phyloP scores from a whole-genome alignment of 1,140 invertebrate species.

The Nilaparvata lugens region DNA sequence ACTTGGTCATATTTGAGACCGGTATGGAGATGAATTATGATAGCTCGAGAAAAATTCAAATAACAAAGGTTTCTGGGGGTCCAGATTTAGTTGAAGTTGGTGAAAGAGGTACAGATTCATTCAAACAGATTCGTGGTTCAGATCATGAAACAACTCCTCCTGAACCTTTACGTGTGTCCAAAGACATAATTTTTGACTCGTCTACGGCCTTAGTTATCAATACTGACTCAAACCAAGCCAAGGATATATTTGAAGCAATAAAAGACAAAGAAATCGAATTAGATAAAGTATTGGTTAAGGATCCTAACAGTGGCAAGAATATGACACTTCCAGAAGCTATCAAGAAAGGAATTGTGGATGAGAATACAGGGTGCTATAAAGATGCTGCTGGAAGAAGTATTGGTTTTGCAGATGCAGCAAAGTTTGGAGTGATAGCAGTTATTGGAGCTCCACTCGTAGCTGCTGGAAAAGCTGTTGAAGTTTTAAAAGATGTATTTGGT shows the following conservation, averaged over 20 bases:
- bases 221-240: conserved; percentile 53
- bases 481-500: conserved; percentile 47
- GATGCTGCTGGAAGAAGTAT: conserved; percentile 53
- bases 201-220: conserved; percentile 60
- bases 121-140: conserved; percentile 37
- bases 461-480: conserved; percentile 42
- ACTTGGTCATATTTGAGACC: conserved; percentile 51
- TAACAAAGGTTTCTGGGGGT: conserved; percentile 50
- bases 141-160: conserved; percentile 42
- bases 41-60: conserved; percentile 47
- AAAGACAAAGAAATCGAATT: conserved; percentile 53
- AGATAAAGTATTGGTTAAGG: conserved; percentile 60
- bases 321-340: conserved; percentile 69
- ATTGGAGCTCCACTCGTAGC: conserved; percentile 45
- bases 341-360: conserved; percentile 61
- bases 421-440: conserved; percentile 58
- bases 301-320: conserved; percentile 58
- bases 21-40: conserved; percentile 39
- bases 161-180: conserved; percentile 57
- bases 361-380: conserved; percentile 58
- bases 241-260: conserved; percentile 58
- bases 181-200: conserved; percentile 65
- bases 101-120: conserved; percentile 26
- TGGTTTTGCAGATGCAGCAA: conserved; percentile 62
- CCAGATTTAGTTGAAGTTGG: conserved; percentile 54